phyloP scores from a whole-genome alignment of 2,113 vertebrate species.

The Arizona elegans region DNA sequence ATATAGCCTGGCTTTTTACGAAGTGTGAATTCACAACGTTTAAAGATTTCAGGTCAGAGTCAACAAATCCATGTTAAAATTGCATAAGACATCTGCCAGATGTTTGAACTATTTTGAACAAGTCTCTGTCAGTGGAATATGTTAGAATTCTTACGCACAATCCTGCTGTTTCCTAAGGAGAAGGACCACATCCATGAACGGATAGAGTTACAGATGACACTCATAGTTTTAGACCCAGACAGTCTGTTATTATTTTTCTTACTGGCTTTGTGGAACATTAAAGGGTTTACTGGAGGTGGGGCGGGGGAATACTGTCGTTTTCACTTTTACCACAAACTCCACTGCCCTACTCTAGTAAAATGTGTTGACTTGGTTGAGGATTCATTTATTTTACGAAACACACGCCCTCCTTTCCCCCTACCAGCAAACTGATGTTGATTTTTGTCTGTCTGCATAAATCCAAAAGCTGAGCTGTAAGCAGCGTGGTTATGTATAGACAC shows the following conservation, averaged over 20 bases:
- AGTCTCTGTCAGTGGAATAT: neutral
- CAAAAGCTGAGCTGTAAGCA: neutral
- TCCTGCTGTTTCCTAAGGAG: neutral
- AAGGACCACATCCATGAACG: neutral
- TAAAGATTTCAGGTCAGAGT: neutral
- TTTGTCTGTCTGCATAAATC: constrained; percentile 1
- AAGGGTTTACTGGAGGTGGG: neutral
- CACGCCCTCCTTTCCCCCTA: neutral
- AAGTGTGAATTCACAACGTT: neutral
- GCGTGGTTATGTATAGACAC: neutral
- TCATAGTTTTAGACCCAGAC: neutral
- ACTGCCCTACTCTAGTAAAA: neutral
- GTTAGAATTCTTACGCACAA: neutral
- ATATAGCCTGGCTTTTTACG: neutral
- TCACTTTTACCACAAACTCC: neutral
- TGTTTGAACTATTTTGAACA: neutral
- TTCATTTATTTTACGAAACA: neutral
- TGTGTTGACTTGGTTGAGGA: neutral
- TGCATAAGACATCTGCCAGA: neutral
- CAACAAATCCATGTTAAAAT: neutral
- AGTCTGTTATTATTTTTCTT: constrained; percentile 2
- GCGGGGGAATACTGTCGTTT: neutral
- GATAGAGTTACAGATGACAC: neutral
- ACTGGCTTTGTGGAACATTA: neutral
- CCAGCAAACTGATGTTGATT: neutral